Evolutionary conservation across 1,140 invertebrate genomes (phyloP).

Genomic region (Chelonus insularis): DNA sequence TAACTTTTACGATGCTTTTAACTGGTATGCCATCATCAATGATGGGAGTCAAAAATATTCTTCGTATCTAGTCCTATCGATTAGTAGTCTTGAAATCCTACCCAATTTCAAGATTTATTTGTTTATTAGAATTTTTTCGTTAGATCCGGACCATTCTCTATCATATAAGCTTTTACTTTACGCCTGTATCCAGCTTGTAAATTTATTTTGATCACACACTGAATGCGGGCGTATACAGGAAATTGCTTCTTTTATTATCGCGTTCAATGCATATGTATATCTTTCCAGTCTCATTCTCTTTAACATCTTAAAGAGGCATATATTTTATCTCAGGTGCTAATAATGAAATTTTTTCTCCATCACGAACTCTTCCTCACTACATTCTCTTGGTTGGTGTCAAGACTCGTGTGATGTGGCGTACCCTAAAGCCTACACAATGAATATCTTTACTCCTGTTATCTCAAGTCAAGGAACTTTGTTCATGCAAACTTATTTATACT

Average conservation of each 20-base stretch:
- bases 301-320: constrained; percentile 10
- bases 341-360: constrained; percentile 25
- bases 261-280: constrained; percentile 16
- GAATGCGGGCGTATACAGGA: constrained; percentile 12
- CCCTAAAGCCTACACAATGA: constrained; percentile 11
- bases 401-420: not conserved
- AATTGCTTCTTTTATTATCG: constrained; percentile 28
- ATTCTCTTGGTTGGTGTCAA: not conserved
- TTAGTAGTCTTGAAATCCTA: not conserved
- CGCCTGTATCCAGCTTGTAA: constrained; percentile 10
- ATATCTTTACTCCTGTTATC: constrained; percentile 29
- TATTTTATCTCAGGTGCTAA: constrained; percentile 32
- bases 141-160: not conserved
- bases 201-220: constrained; percentile 1
- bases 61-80: not conserved
- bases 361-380: not conserved
- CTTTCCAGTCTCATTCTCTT: not conserved
- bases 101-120: constrained; percentile 11
- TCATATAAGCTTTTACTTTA: constrained; percentile 1
- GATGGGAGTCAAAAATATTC: constrained; percentile 2
- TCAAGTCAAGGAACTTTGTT: not conserved
- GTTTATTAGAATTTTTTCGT: not conserved
- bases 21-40: constrained; percentile 1
- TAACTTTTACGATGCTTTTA: constrained; percentile 19
- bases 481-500: constrained; percentile 34